phyloP scores from a whole-genome alignment of 1,140 invertebrate species.

The Pogonomyrmex californicus region DNA sequence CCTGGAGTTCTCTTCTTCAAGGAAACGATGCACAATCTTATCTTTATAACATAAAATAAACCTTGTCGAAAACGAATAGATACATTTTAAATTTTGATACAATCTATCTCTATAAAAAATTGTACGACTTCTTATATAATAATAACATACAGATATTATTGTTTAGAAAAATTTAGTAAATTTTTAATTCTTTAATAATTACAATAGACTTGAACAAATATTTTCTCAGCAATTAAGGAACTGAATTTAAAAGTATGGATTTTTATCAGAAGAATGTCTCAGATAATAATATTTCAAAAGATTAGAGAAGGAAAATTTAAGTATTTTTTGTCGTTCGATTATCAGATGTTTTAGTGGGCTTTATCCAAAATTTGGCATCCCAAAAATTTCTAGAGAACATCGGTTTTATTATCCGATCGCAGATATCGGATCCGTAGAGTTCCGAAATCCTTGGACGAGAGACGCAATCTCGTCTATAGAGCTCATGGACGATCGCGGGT shows the following conservation, averaged over 20 bases:
- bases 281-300: not conserved
- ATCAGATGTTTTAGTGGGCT: slow-evolving; percentile 21
- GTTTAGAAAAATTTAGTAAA: not conserved
- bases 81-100: not conserved
- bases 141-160: not conserved
- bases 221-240: not conserved
- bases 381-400: slow-evolving; percentile 44
- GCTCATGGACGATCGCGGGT: slow-evolving; percentile 5
- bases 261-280: not conserved
- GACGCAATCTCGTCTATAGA: slow-evolving; percentile 35
- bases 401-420: slow-evolving; percentile 20
- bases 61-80: not conserved
- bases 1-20: slow-evolving; percentile 8
- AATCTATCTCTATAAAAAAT: not conserved
- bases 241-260: not conserved
- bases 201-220: not conserved
- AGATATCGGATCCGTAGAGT: slow-evolving; percentile 44
- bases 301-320: slow-evolving; percentile 27
- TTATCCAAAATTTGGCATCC: slow-evolving; percentile 8
- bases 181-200: not conserved
- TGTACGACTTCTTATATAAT: not conserved
- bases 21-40: slow-evolving; percentile 5
- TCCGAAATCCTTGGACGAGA: slow-evolving; percentile 35
- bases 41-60: slow-evolving; percentile 40
- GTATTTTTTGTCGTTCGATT: slow-evolving; percentile 27